Percentiles rank a stretch among this genome's conserved stretches.
Conservation (phyloP, 2,113 vertebrate species). For the Periophthalmus modestus region DNA sequence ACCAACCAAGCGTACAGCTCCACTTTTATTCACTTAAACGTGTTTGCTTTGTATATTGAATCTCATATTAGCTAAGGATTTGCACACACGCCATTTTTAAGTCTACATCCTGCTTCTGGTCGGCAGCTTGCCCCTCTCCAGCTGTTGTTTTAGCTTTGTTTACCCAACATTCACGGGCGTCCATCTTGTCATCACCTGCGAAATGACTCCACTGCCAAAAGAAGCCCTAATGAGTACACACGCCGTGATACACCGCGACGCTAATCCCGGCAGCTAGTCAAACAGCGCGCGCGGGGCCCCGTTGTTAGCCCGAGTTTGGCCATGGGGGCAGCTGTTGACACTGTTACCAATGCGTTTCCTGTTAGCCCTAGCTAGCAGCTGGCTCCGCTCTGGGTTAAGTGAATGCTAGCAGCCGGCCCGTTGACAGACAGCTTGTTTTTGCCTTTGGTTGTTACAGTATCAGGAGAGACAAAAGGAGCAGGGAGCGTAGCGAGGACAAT, state of each 20-base stretch:
- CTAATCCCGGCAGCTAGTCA: conserved; percentile 75
- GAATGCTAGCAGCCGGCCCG: conserved; percentile 76
- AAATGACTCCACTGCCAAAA: conserved; percentile 80
- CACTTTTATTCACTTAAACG: background rate
- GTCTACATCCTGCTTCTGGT: conserved; percentile 23
- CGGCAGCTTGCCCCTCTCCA: conserved; percentile 38
- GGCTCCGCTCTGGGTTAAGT: conserved; percentile 77
- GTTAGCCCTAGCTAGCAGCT: conserved; percentile 82
- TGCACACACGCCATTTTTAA: conserved; percentile 14
- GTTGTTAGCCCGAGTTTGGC: conserved; percentile 74
- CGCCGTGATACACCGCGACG: conserved; percentile 54
- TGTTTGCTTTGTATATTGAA: background rate
- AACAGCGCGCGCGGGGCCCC: conserved; percentile 73
- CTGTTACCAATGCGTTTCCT: conserved; percentile 81
- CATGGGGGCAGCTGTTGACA: conserved; percentile 83
- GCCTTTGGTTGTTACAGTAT: conserved; percentile 78
- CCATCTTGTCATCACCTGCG: conserved; percentile 82
- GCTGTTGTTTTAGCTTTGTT: conserved; percentile 75
- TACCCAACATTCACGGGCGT: conserved; percentile 70
- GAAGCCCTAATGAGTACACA: conserved; percentile 76
- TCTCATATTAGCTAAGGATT: conserved; percentile 10
- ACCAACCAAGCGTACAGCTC: background rate
- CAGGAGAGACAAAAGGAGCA: conserved; percentile 78
- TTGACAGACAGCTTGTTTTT: conserved; percentile 89
- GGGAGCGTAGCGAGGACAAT: conserved; percentile 70